Percentiles rank a stretch among this genome's conserved stretches.
phyloP scores from a whole-genome alignment of 2,113 vertebrate genomes.

The Uropsilus gracilis region DNA sequence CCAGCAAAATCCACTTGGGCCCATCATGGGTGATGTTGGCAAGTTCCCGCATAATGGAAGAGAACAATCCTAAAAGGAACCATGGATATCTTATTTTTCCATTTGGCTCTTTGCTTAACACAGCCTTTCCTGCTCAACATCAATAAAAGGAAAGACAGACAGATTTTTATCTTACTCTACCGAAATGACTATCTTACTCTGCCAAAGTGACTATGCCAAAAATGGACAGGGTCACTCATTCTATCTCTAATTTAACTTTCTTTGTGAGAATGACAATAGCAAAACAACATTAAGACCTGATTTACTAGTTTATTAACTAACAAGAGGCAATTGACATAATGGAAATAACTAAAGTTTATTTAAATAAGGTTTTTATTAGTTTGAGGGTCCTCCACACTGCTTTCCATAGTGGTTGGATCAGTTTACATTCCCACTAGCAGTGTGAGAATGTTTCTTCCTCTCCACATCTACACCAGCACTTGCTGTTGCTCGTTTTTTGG shows the following conservation, averaged over 20 bases:
- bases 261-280: background rate
- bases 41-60: slow-evolving; percentile 95
- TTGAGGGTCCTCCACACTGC: too few relatives aligned
- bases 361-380: background rate
- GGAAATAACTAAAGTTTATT: background rate
- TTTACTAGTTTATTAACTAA: background rate
- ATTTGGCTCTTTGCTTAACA: background rate
- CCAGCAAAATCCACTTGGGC: slow-evolving; percentile 98
- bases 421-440: too few relatives aligned
- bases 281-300: background rate
- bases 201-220: background rate
- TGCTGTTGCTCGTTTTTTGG: too few relatives aligned
- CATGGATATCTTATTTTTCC: background rate
- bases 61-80: slow-evolving; percentile 91
- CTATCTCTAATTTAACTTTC: background rate
- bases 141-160: background rate
- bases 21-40: slow-evolving; percentile 92
- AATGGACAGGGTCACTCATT: background rate
- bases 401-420: too few relatives aligned
- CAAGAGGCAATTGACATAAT: background rate
- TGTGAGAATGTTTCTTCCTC: too few relatives aligned
- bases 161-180: background rate
- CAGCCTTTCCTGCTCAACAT: background rate
- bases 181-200: background rate
- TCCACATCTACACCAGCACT: too few relatives aligned